Evolutionary conservation across 2,888 invertebrate species (phyloP).

Genomic region (Cosmorhoe ocellata): DNA sequence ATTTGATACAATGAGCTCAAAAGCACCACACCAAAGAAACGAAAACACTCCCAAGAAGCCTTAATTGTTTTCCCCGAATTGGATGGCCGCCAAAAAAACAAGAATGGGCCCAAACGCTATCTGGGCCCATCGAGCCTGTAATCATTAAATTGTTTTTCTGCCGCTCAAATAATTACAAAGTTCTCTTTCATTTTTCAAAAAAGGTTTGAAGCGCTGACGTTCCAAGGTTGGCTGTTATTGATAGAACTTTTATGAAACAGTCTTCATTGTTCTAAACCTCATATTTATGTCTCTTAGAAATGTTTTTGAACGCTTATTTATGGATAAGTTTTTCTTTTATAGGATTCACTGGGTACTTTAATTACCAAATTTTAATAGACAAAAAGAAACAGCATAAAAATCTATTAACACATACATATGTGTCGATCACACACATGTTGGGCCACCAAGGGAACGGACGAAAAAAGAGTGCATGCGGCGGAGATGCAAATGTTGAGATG

Average conservation of each 20-base stretch:
- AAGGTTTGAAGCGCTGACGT: constrained; percentile 27
- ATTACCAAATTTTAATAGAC: too few relatives aligned
- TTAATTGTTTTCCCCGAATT: constrained; percentile 39
- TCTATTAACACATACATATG: too few relatives aligned
- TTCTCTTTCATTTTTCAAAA: constrained; percentile 26
- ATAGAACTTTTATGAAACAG: constrained; percentile 18
- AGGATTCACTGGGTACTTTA: too few relatives aligned
- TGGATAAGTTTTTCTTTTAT: background rate
- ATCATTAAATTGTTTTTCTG: constrained; percentile 38
- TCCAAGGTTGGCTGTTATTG: constrained; percentile 21
- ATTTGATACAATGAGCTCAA: constrained; percentile 27
- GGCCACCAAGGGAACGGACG: too few relatives aligned
- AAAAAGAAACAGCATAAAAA: too few relatives aligned
- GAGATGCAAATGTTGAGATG: too few relatives aligned
- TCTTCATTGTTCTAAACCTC: constrained; percentile 7
- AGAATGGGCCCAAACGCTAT: constrained; percentile 28
- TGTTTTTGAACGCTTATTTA: too few relatives aligned
- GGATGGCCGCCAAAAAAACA: constrained; percentile 35
- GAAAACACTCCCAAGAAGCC: constrained; percentile 22
- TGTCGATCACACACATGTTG: too few relatives aligned
- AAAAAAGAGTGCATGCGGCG: too few relatives aligned
- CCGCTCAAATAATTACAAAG: constrained; percentile 34
- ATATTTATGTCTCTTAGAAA: constrained; percentile 5
- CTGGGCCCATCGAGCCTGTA: constrained; percentile 29
- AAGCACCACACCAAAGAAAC: constrained; percentile 18